Base-by-base conservation (phyloP, 64 coral and sea anemone genomes). In the Pocillopora damicornis region DNA sequence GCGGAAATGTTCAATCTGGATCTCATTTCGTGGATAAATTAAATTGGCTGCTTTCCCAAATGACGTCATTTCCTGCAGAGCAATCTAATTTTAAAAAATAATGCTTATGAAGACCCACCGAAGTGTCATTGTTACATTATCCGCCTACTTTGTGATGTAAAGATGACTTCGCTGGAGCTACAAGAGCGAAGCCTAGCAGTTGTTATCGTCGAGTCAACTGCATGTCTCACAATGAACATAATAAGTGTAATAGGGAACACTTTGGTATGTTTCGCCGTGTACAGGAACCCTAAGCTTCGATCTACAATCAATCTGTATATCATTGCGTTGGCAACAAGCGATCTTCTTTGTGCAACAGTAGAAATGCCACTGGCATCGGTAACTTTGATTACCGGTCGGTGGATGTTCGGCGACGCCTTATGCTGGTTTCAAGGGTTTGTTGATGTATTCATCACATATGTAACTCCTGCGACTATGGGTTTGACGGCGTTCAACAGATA, bases 391-490 rank as follows among this genome's bases (percentile, higher is more conserved):
- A 36, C 20, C 2, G 91, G 86, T 34, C 60, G 71, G 35, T 88
- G 78, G 91, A 36, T 82, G 30, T 87, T 80, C 22, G 60, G 86
- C 13, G 51, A 78, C 20, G 36, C 37, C 15, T 86, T 86, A 35
- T 92, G 91, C 76, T 74, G 68, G 69, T 56, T 74, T 62, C 86
- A 88, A 17, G 91, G 78, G 15, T 92, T 88, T n/a, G 87, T 92
- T 62, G 74, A 76, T 17, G 51, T 51, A 1, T 87, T 75, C 30
- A 73, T 76, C 9, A 87, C 74, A 7, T 51, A 74, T n/a, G 71
- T 76, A 17, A 75, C 51, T 35, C 86, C 86, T 35, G 86, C 71
- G 18, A 87, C 37, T 11, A 87, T 87, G 69, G 69, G 71, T 57
- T 63, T 75, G 71, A 75, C 69, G 38, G 86, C 72, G n/a, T 75